Base-by-base conservation (phyloP, 2,888 invertebrate species). In the Drosophila emarginata region DNA sequence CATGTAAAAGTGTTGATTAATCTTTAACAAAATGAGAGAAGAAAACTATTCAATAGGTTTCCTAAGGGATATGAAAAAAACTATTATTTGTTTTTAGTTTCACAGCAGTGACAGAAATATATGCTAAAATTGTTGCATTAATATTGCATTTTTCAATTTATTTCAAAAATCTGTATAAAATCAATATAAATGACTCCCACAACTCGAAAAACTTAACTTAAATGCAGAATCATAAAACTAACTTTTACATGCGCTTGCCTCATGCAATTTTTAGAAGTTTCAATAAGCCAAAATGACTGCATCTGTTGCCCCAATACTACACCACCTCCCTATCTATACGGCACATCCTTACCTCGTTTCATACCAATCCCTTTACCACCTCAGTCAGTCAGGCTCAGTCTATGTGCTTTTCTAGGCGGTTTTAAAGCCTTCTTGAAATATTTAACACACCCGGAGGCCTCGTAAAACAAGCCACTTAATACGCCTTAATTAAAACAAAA, bases 401-500 rank as follows among this genome's bases (percentile, higher is more conserved):
- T 9, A 14, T 18, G 15, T 18, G 53, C n/a, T 39, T 53, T 52
- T 39, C 32, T 37, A 14, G 28, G 12, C 28, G 6, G 36, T 21
- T 37, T 36, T 45, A 53, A 56, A 51, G 36, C 45, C 53, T 28
- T 50, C 28, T 18, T 23, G 26, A 54, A 53, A 67, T 36, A 64
- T 66, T 50, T 59, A 64, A 40, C 53, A 64, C 64, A 68, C 76
- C 67, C 80, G 4, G 61, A 64, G 64, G 65, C 54, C 53, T 37
- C 70, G 66, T 85, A 75, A 85, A 75, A 61, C 67, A 72, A 37
- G 66, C 59, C 66, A 26, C 67, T 66, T 75, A 79, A 84, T 81
- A 70, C 51, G 72, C 71, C 78, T 78, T 84, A 85, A 84, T 84
- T 87, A 87, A 85, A 79, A 72, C 26, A 72, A 73, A 72, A 72